phyloP scores from a whole-genome alignment of 2,888 invertebrate genomes.

The Ormyrus thymus region DNA sequence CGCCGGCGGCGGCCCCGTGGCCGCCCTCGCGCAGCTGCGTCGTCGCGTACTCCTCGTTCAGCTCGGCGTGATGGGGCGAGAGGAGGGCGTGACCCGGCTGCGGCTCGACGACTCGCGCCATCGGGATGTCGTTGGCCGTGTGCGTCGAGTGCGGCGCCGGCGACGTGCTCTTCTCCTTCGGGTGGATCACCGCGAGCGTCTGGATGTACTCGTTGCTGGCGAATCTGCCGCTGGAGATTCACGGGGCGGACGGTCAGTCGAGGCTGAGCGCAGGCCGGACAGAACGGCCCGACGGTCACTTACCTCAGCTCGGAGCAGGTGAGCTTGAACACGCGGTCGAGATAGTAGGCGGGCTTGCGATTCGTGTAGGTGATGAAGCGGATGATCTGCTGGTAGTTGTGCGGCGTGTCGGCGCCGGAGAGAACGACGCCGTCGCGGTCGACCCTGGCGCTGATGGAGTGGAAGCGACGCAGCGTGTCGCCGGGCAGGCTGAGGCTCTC shows the following conservation, averaged over 20 bases:
- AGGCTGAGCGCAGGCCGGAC: neutral
- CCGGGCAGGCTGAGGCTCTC: conserved; percentile 90
- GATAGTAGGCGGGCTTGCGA: conserved; percentile 95
- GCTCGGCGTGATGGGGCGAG: conserved; percentile 76
- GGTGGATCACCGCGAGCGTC: conserved; percentile 93
- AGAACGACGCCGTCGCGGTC: conserved; percentile 92
- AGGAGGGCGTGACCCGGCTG: conserved; percentile 75
- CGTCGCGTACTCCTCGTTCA: conserved; percentile 72
- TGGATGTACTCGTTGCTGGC: conserved; percentile 97
- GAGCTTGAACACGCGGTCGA: conserved; percentile 96
- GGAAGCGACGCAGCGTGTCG: conserved; percentile 82
- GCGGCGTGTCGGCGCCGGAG: conserved; percentile 86
- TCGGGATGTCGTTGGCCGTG: conserved; percentile 67
- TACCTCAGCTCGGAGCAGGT: conserved; percentile 90
- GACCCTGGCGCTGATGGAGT: conserved; percentile 86
- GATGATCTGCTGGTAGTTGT: conserved; percentile 85
- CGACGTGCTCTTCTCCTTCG: conserved; percentile 78
- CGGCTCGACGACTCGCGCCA: conserved; percentile 72
- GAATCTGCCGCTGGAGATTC: conserved; percentile 81
- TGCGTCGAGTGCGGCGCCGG: conserved; percentile 62
- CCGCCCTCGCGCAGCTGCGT: conserved; percentile 72
- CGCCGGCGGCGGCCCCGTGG: conserved; percentile 70
- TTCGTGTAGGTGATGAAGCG: conserved; percentile 94
- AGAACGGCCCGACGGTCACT: neutral
- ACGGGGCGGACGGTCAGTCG: neutral